phyloP scores from a whole-genome alignment of 2,797 vertebrate genomes.

The Helarctos malayanus region DNA sequence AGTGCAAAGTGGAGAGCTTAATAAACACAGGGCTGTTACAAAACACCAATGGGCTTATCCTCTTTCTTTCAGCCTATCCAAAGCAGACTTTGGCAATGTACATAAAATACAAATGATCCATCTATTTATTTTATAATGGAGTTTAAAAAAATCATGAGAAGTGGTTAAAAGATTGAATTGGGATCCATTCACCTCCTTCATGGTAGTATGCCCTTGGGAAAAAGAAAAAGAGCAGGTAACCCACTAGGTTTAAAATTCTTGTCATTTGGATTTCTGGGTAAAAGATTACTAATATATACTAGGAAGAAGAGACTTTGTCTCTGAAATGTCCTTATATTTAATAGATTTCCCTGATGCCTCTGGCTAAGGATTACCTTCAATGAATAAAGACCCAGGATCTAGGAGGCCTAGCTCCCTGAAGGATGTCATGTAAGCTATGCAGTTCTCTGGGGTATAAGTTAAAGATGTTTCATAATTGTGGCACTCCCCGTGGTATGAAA shows the following conservation, averaged over 20 bases:
- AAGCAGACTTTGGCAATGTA: neutral
- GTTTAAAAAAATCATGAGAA: neutral
- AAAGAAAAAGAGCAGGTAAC: neutral
- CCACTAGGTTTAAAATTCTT: neutral
- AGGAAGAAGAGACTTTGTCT: neutral
- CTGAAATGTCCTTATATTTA: neutral
- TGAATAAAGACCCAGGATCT: neutral
- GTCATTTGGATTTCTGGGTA: neutral
- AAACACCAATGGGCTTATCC: neutral
- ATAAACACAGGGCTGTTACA: neutral
- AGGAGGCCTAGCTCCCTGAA: neutral
- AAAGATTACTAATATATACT: neutral
- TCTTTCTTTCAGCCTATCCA: slow-evolving; percentile 21
- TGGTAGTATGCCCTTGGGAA: neutral
- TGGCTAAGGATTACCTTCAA: neutral
- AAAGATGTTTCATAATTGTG: neutral
- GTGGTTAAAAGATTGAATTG: neutral
- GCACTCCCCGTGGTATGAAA: neutral
- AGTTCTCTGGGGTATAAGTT: neutral
- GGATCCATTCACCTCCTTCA: neutral
- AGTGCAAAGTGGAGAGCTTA: neutral
- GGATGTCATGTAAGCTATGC: neutral
- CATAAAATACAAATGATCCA: neutral
- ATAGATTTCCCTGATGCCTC: neutral
- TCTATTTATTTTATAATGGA: neutral